phyloP scores from a whole-genome alignment of 2,797 vertebrate genomes.

The Enoplosus armatus region DNA sequence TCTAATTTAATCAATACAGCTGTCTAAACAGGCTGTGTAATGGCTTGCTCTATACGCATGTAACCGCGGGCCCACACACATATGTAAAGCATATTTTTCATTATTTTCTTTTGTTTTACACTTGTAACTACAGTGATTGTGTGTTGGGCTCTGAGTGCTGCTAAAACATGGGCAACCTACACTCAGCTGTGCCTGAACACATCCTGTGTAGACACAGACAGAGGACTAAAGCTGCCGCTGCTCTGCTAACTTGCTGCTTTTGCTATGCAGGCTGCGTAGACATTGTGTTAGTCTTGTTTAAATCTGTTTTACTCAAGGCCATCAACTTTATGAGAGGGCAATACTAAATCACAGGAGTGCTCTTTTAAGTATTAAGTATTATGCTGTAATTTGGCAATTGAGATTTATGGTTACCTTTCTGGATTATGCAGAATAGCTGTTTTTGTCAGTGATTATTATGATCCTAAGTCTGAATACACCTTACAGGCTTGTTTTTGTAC shows the following conservation, averaged over 20 bases:
- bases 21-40: too few relatives aligned
- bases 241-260: not conserved
- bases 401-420: not conserved
- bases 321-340: not conserved
- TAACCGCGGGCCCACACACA: too few relatives aligned
- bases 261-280: not conserved
- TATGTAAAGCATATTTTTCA: too few relatives aligned
- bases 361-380: not conserved
- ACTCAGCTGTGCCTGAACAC: too few relatives aligned
- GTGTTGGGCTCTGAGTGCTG: too few relatives aligned
- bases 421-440: constrained; percentile 5
- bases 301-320: not conserved
- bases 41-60: too few relatives aligned
- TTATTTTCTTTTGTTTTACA: too few relatives aligned
- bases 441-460: not conserved
- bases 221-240: too few relatives aligned
- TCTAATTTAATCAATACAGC: too few relatives aligned
- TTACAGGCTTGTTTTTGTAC: constrained; percentile 3
- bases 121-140: too few relatives aligned
- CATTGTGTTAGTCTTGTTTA: not conserved
- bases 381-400: not conserved
- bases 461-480: not conserved
- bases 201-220: too few relatives aligned
- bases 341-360: not conserved
- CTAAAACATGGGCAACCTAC: too few relatives aligned